Evolutionary conservation across 1,140 invertebrate genomes (phyloP).

Genomic region (Meloidogyne chitwoodi): DNA sequence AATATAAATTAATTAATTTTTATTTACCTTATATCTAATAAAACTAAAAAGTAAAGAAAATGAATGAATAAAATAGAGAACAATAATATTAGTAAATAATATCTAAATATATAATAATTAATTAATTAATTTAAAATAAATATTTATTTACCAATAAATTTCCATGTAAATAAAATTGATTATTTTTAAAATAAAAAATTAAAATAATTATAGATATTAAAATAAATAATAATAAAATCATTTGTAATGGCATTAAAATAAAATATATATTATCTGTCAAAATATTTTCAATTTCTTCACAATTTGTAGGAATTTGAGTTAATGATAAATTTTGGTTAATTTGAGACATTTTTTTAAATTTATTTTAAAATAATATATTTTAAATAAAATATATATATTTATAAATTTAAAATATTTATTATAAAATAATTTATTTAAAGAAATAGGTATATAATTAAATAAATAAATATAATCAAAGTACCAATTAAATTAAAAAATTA

Average conservation of each 20-base stretch:
- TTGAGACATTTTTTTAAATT: neutral
- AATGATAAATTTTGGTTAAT: neutral
- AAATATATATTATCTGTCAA: neutral
- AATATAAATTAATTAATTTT: neutral
- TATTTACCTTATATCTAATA: slow-evolving; percentile 6
- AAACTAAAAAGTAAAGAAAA: neutral
- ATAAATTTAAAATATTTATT: too few species aligned
- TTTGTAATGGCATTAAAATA: neutral
- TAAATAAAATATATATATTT: too few species aligned
- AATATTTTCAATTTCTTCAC: neutral
- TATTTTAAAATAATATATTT: neutral
- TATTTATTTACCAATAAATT: neutral
- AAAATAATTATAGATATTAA: slow-evolving; percentile 1
- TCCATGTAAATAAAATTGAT: slow-evolving; percentile 1
- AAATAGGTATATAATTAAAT: too few species aligned
- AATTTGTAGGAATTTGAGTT: neutral
- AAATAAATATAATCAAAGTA: too few species aligned
- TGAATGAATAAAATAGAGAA: slow-evolving; percentile 3
- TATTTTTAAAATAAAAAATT: slow-evolving; percentile 3
- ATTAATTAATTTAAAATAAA: neutral
- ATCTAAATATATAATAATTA: neutral
- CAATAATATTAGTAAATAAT: slow-evolving; percentile 9
- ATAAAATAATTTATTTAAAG: too few species aligned
- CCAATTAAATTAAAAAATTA: too few species aligned
- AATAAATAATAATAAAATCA: neutral